Percentiles rank a stretch among this genome's conserved stretches.
Conservation (phyloP, 1,140 invertebrate genomes). For the Helicoverpa armigera region DNA sequence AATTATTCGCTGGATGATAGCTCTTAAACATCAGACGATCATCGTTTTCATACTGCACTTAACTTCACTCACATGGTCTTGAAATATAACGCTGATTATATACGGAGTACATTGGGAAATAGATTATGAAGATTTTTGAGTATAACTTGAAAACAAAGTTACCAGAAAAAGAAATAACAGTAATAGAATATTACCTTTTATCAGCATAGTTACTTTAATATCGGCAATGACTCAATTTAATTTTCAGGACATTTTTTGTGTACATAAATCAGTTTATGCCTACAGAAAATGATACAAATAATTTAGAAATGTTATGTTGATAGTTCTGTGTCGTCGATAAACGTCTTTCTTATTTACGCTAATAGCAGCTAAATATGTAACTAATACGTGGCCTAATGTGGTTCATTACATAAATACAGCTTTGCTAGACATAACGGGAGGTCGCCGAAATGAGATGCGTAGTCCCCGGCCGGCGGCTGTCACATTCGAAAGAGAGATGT, state of each 20-base stretch:
- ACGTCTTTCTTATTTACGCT: slow-evolving; percentile 7
- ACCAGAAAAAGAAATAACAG: too few relatives aligned
- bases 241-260: too few relatives aligned
- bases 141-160: too few relatives aligned
- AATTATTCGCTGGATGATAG: slow-evolving; percentile 22
- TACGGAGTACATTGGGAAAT: neutral
- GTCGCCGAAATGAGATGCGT: slow-evolving; percentile 73
- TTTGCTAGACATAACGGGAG: slow-evolving; percentile 47
- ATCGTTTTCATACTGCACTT: slow-evolving; percentile 4
- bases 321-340: neutral
- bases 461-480: slow-evolving; percentile 66
- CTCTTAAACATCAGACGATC: neutral
- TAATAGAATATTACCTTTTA: too few relatives aligned
- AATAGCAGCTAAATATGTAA: slow-evolving; percentile 9
- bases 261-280: too few relatives aligned
- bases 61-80: slow-evolving; percentile 6
- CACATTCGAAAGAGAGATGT: slow-evolving; percentile 79
- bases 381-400: slow-evolving; percentile 37
- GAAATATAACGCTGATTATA: slow-evolving; percentile 4
- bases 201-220: too few relatives aligned
- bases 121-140: too few relatives aligned
- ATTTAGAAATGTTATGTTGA: too few relatives aligned
- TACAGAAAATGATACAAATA: too few relatives aligned
- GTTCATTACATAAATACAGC: slow-evolving; percentile 42
- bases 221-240: too few relatives aligned